Base-by-base conservation (phyloP, 2,888 invertebrate genomes). In the Proisotoma minuta region DNA sequence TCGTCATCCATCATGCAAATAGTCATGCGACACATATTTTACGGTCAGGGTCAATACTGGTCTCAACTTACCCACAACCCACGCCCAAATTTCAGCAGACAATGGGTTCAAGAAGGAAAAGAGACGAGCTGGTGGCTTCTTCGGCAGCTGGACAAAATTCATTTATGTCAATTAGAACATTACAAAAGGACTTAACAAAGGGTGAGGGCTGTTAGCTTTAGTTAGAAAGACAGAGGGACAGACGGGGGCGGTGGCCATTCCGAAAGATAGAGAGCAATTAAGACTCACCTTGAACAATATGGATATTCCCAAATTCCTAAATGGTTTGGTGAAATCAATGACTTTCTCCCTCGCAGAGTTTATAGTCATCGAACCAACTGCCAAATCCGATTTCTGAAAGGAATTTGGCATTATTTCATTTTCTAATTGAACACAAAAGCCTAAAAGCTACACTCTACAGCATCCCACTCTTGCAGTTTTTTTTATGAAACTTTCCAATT, bases 311-410 rank as follows among this genome's bases (percentile, higher is more conserved):
- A 98, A 84, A 78, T 96, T 97, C 89, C 97, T 94, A 80, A 97
- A 98, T 0, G 98, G 98, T 76, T 97, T 96, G 0, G 97, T 98
- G 79, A 98, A 98, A 79, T 97, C 97, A 63, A 98, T 95, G 64
- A 91, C 88, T 78, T 89, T 88, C 60, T 73, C 82, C 58, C 82
- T 74, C 74, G 95, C 93, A 78, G 95, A 97, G 79, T 93, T 97
- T 74, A 98, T 98, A 1, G 97, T 98, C 88, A 98, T 91, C 0
- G 97, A 94, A 0, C 94, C 96, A 0, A 97, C 93, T 0, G 96
- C 97, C 71, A 98, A 82, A 77, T 98, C 97, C 0, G 95, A 96
- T 79, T 89, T 87, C 94, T 92, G 81, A 0, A 80, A 78, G n/a
- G n/a, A n/a, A n/a, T 12, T 56, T 60, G 60, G 56, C 47, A 24